A percentile compares a stretch with the other conserved stretches of the same genome.
Evolutionary conservation across 1,140 invertebrate species (phyloP).

Genomic region (Leguminivora glycinivorella): DNA sequence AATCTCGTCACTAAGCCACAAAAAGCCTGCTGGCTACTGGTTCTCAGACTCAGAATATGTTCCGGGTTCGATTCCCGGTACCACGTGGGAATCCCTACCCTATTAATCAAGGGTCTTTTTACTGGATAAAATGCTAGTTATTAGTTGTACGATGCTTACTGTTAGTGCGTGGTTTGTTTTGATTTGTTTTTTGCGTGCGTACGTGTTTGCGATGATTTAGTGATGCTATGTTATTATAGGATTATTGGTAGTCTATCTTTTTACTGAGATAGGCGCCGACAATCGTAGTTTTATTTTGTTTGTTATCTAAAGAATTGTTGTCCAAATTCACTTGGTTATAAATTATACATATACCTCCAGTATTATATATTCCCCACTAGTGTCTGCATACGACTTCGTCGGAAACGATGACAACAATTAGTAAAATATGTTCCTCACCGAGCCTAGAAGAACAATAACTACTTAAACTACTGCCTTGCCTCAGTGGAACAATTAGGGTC

Average conservation of each 20-base stretch:
- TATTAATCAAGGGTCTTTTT: slow-evolving; percentile 4
- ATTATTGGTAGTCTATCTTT: background rate
- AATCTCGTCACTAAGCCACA: slow-evolving; percentile 8
- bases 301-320: too few species aligned
- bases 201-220: background rate
- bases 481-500: too few species aligned
- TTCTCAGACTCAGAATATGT: slow-evolving; percentile 8
- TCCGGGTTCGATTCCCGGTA: background rate
- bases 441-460: too few species aligned
- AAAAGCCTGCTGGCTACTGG: background rate
- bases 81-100: slow-evolving; percentile 13
- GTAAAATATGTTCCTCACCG: too few species aligned
- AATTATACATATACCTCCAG: too few species aligned
- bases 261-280: background rate
- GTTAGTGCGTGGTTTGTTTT: slow-evolving; percentile 9
- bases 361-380: too few species aligned
- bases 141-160: slow-evolving; percentile 16
- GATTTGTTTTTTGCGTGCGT: background rate
- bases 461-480: too few species aligned
- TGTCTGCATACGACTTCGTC: too few species aligned
- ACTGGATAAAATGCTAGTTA: slow-evolving; percentile 15
- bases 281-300: background rate
- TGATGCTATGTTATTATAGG: background rate
- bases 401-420: too few species aligned
- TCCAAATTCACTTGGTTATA: too few species aligned